Evolutionary conservation across 2,113 vertebrate species (phyloP), one percentile per base, ranked within the genome.

Genomic region (Blennius ocellaris): DNA sequence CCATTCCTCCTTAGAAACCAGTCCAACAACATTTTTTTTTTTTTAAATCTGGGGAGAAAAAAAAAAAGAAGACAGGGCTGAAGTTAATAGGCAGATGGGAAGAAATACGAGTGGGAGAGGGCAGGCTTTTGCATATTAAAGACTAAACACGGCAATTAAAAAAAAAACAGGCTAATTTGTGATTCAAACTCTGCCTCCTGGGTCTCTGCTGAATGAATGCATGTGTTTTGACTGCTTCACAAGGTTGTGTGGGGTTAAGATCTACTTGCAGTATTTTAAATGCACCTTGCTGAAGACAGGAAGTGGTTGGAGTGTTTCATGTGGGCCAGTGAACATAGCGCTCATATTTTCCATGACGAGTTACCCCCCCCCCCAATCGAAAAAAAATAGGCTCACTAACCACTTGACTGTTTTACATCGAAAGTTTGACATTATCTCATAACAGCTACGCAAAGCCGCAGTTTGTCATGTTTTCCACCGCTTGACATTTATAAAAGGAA

Each of bases 291-390:
- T 74, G 82, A 71, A 81, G 65, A 78, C 66, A 92, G 93, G 92
- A 94, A 93, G 91, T 89, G 90, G 89, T 85, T 87, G 71, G 37
- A 47, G 47, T 78, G 56, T 92, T 84, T 85, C 58, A 90, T 86
- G 78, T 61, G 82, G 61, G 82, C 71, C 61, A 80, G 64, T 45
- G 68, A 85, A 71, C 78, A 78, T 56, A 50, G 62, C 77, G 65
- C 55, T 93, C 90, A 92, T 55, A 74, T 85, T 93, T 93, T 93
- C 92, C 93, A 89, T 86, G 12, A 61, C 14, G 45, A 71, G 72
- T 51, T 4, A 2, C 21, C 21, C 21, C 21, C 21, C 21, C 21
- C 21, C 21, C 21, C 21, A 30, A 30, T 2, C 21, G 2, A 30
- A 47, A 52, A 60, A 64, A 40, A 55, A 51, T 62, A 70, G 43